Evolutionary conservation across 2,797 vertebrate species (phyloP), one percentile per base, ranked within the genome.

Genomic region (Anas flavirostris): DNA sequence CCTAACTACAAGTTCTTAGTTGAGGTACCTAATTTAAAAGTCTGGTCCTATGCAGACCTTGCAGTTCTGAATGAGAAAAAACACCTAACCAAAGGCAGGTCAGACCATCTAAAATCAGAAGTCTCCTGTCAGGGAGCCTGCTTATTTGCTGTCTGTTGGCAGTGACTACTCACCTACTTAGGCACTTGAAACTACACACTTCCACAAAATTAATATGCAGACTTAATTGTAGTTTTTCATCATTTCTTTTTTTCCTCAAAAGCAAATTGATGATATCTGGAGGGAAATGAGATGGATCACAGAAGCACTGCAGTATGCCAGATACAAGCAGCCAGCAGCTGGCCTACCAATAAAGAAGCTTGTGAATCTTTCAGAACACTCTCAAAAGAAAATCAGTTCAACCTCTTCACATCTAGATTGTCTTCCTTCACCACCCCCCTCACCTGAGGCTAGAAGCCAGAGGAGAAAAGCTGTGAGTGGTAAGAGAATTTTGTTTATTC

Each of bases 281-380:
- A 98, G 98, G 88, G 98, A 98, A 94, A 97, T 98, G 96, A 98
- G 98, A 44, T 99, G 99, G 99, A 98, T 99, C 86, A 99, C 98
- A 8, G 99, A 99, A 79, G 99, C 98, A 6, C 98, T 99, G 74
- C 99, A 99, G 97, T 99, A 98, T 35, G 99, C 99, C 10, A 98
- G 99, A 81, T 99, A 99, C 97, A 99, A 98, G 91, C 99, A 99
- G 86, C 98, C 99, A 2, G 96, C 97, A 19, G 98, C 98, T 39
- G 99, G 99, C 52, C 97, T 99, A 16, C 98, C 97, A 13, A 96
- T 99, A 94, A 97, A 95, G 59, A 98, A 98, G 91, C 96, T 99
- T 90, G 97, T 99, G 70, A 98, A 99, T 88, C 92, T 93, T 33
- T 97, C 97, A 44, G 95, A 99, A 64, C 96, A 94, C 19, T 46